Evolutionary conservation across 1,140 invertebrate genomes (phyloP).

Genomic region (Pachyrhynchus sulphureomaculatus): DNA sequence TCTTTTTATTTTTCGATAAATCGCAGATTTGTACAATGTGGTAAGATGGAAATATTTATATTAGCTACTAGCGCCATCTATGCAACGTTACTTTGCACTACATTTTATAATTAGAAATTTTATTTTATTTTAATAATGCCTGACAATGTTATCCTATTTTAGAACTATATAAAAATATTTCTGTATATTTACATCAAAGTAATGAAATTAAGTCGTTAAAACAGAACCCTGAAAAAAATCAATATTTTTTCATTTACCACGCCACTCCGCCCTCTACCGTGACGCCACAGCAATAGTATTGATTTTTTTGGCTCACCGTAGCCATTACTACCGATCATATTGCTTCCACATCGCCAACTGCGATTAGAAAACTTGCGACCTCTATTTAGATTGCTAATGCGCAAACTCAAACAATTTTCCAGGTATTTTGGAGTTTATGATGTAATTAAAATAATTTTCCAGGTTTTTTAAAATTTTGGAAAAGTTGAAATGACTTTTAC

Average conservation of each 20-base stretch:
- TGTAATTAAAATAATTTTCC: neutral
- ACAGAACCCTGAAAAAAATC: constrained; percentile 5
- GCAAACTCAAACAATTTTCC: neutral
- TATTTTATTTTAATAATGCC: no score
- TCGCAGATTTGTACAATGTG: no score
- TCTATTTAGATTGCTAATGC: neutral
- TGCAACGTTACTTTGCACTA: no score
- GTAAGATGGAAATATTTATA: no score
- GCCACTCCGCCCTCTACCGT: constrained; percentile 23
- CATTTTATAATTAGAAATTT: no score
- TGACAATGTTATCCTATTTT: no score
- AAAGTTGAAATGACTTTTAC: no score
- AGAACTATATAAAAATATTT: no score
- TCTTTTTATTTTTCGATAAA: no score
- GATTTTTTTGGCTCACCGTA: constrained; percentile 6
- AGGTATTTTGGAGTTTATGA: neutral
- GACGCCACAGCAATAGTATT: constrained; percentile 19
- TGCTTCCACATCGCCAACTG: neutral
- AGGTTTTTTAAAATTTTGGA: neutral
- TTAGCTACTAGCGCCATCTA: no score
- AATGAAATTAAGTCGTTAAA: constrained; percentile 7
- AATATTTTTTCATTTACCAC: constrained; percentile 5
- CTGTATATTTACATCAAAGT: no score
- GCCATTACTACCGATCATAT: constrained; percentile 21
- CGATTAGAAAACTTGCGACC: constrained; percentile 7